phyloP scores from a whole-genome alignment of 1,140 invertebrate genomes.

The Hormaphis cornu region DNA sequence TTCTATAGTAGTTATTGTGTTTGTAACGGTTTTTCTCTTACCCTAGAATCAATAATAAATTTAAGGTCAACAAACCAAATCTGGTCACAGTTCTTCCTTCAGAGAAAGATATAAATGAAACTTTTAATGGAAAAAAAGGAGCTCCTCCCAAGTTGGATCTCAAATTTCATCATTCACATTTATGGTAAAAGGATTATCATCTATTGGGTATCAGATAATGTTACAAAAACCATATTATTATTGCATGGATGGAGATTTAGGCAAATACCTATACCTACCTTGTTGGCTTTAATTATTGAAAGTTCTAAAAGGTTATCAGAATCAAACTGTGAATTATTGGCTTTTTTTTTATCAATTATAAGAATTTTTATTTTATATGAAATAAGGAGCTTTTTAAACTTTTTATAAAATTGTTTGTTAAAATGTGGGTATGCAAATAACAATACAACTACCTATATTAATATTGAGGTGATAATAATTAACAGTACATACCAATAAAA shows the following conservation, averaged over 20 bases:
- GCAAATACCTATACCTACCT: too few species aligned
- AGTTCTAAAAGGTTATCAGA: too few species aligned
- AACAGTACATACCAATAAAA: too few species aligned
- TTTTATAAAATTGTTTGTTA: not conserved
- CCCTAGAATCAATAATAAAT: constrained; percentile 20
- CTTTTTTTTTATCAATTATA: not conserved
- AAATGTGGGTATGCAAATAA: not conserved
- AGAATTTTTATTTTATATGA: not conserved
- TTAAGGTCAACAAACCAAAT: constrained; percentile 20
- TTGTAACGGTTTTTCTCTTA: not conserved
- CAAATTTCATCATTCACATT: constrained; percentile 26
- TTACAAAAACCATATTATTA: too few species aligned
- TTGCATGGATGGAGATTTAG: too few species aligned
- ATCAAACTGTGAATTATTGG: too few species aligned
- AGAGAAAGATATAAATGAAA: constrained; percentile 2
- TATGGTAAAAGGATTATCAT: constrained; percentile 23
- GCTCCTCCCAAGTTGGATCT: constrained; percentile 24
- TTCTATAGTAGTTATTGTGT: not conserved
- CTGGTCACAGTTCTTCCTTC: constrained; percentile 28
- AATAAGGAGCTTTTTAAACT: not conserved
- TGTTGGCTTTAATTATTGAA: too few species aligned
- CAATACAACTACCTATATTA: too few species aligned
- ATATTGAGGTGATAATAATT: too few species aligned
- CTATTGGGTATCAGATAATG: constrained; percentile 6
- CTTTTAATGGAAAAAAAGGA: constrained; percentile 2